Conservation (phyloP, 2,888 invertebrate species). For the Merodon equestris region DNA sequence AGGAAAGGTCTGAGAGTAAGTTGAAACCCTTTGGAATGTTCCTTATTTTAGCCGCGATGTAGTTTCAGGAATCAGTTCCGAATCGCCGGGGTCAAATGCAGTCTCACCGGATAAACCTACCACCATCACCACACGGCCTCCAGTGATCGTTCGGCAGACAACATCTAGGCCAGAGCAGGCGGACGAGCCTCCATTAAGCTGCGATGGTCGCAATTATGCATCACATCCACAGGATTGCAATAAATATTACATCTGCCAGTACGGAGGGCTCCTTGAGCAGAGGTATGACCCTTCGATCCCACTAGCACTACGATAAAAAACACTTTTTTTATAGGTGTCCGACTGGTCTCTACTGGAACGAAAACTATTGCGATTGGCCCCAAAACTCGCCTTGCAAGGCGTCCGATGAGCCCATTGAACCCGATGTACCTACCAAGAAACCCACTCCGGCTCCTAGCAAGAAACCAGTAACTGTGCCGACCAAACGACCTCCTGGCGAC, state of each 20-base stretch:
- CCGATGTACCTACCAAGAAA: conserved; percentile 67
- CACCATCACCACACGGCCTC: conserved; percentile 30
- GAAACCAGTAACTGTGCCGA: conserved; percentile 68
- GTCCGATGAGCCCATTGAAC: conserved; percentile 70
- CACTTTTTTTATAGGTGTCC: conserved; percentile 81
- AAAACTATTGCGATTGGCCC: conserved; percentile 90
- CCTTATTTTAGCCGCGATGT: not conserved
- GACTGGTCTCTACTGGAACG: conserved; percentile 87
- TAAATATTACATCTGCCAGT: conserved; percentile 90
- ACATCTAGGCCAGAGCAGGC: conserved; percentile 25
- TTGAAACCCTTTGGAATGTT: not conserved
- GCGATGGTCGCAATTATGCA: conserved; percentile 79
- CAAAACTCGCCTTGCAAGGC: conserved; percentile 83
- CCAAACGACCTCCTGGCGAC: conserved; percentile 46
- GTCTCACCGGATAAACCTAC: not conserved
- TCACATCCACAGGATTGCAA: conserved; percentile 85
- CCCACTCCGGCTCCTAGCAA: conserved; percentile 69
- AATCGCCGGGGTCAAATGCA: too few species aligned
- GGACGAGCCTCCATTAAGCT: conserved; percentile 67
- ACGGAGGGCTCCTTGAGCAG: conserved; percentile 84
- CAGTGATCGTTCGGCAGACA: conserved; percentile 43
- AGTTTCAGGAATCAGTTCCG: conserved; percentile 69
- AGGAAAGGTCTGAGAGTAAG: conserved; percentile 77
- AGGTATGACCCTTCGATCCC: conserved; percentile 71
- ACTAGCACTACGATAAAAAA: not conserved